Evolutionary conservation across 2,113 vertebrate species (phyloP).

Genomic region (Vombatus ursinus): DNA sequence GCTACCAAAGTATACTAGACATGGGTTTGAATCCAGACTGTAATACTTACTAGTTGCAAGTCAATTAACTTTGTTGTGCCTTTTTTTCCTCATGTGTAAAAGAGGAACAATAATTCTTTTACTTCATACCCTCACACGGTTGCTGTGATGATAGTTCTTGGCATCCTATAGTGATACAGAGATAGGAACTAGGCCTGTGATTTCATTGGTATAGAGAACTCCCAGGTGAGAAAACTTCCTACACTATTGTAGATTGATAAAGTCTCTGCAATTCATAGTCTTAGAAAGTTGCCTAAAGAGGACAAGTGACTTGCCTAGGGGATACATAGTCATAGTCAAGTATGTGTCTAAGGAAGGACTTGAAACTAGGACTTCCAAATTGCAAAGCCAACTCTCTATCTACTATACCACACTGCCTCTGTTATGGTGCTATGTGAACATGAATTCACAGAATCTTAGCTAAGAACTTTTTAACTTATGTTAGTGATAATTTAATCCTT

Average conservation of each 20-base stretch:
- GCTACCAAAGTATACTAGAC: neutral
- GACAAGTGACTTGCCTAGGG: neutral
- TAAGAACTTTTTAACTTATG: neutral
- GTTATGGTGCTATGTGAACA: neutral
- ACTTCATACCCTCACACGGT: neutral
- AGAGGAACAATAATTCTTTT: neutral
- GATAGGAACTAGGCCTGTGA: neutral
- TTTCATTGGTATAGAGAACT: neutral
- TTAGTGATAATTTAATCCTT: neutral
- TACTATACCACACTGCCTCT: neutral
- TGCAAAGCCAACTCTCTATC: neutral
- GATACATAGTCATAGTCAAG: neutral
- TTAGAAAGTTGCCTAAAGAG: neutral
- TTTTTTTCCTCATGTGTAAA: neutral
- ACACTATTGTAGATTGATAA: neutral
- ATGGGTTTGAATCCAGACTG: neutral
- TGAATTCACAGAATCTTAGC: neutral
- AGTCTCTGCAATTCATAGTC: neutral
- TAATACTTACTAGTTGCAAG: neutral
- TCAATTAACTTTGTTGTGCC: no score
- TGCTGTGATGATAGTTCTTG: neutral
- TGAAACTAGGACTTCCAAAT: neutral
- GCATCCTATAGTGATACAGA: neutral
- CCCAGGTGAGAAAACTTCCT: neutral
- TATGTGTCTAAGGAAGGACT: neutral